phyloP scores from a whole-genome alignment of 2,888 invertebrate species.

The Apeira syringaria region DNA sequence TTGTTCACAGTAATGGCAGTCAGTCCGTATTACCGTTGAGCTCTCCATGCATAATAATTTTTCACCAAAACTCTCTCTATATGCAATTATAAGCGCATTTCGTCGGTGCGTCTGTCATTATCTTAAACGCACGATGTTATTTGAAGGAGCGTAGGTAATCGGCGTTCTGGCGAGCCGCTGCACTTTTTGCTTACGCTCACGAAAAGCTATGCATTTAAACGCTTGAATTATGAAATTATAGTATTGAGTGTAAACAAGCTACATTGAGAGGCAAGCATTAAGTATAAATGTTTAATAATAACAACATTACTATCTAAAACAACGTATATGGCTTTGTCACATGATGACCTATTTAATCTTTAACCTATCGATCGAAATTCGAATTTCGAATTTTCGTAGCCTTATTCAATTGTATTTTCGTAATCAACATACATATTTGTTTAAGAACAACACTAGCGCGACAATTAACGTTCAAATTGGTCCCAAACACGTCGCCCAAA shows the following conservation, averaged over 20 bases:
- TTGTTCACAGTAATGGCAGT: no score
- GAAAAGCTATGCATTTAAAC: constrained; percentile 83
- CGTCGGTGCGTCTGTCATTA: constrained; percentile 81
- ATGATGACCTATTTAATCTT: no score
- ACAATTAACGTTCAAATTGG: no score
- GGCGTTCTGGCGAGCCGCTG: constrained; percentile 67
- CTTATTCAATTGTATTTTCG: no score
- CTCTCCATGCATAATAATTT: constrained; percentile 74
- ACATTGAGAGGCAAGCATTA: constrained; percentile 37
- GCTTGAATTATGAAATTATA: constrained; percentile 82
- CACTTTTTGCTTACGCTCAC: constrained; percentile 69
- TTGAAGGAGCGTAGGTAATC: constrained; percentile 81
- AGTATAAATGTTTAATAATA: background rate
- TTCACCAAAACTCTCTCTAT: constrained; percentile 80
- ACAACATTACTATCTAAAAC: no score
- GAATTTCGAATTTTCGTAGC: no score
- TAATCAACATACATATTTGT: no score
- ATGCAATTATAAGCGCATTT: constrained; percentile 82
- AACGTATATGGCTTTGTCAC: no score
- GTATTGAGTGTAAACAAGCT: constrained; percentile 76
- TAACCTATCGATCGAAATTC: no score
- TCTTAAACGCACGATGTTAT: constrained; percentile 83
- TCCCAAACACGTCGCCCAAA: no score
- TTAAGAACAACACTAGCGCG: no score
- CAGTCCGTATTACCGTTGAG: no score